Percentiles rank a stretch among this genome's conserved stretches.
Evolutionary conservation across 2,113 vertebrate species (phyloP).

Genomic region (Chloebia gouldiae): DNA sequence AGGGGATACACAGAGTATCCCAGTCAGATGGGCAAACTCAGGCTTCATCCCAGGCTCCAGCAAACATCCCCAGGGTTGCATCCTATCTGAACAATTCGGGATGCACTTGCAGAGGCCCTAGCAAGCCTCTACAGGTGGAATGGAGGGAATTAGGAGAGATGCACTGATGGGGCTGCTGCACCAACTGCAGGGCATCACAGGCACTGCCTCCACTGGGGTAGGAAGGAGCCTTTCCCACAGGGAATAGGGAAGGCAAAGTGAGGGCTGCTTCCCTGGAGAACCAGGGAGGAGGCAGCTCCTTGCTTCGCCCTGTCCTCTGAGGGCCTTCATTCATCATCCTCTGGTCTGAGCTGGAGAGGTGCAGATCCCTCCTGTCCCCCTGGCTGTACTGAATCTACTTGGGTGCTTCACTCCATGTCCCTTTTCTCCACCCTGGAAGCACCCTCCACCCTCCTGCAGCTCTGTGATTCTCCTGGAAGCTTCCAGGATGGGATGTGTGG

Average conservation of each 20-base stretch:
- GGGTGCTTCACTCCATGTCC: neutral
- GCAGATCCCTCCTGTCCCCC: neutral
- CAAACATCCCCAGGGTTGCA: neutral
- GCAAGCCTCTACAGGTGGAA: neutral
- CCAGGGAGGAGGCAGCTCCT: neutral
- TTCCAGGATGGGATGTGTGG: rapidly evolving
- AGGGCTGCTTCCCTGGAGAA: neutral
- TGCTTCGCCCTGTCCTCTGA: neutral
- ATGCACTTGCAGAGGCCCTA: neutral
- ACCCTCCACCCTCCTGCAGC: neutral
- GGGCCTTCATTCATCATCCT: neutral
- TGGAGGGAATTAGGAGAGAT: neutral
- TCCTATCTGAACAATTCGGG: rapidly evolving
- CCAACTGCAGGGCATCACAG: neutral
- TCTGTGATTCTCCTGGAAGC: neutral
- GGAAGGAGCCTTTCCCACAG: neutral
- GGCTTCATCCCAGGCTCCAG: neutral
- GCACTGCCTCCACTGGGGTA: rapidly evolving
- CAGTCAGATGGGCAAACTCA: neutral
- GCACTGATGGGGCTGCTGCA: neutral
- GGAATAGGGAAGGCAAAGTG: neutral
- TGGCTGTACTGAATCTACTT: neutral
- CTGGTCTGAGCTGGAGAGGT: neutral
- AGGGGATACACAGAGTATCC: rapidly evolving
- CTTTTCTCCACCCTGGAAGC: neutral